Conservation (phyloP, 2,888 invertebrate genomes). For the Spisula solida region DNA sequence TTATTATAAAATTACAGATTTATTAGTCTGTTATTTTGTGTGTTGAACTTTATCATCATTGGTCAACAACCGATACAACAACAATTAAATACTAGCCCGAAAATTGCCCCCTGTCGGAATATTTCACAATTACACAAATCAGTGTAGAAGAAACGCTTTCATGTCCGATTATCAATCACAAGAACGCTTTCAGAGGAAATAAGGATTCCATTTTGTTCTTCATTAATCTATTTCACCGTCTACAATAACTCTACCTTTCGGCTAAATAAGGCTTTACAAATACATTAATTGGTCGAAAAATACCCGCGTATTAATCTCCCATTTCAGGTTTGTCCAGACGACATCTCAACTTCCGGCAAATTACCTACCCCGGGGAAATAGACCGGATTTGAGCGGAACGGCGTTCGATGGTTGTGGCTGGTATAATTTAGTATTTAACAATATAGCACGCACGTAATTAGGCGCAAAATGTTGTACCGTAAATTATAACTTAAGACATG, state of each 20-base stretch:
- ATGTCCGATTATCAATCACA: slow-evolving; percentile 52
- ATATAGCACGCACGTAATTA: neutral
- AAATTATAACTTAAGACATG: no score
- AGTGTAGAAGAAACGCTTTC: slow-evolving; percentile 32
- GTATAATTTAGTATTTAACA: slow-evolving; percentile 16
- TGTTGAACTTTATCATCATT: slow-evolving; percentile 12
- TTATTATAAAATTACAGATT: slow-evolving; percentile 12
- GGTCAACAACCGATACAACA: neutral
- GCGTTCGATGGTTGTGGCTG: slow-evolving; percentile 6
- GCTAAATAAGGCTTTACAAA: slow-evolving; percentile 40
- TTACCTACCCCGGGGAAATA: slow-evolving; percentile 52
- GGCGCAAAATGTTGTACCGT: neutral
- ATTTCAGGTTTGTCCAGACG: slow-evolving; percentile 59
- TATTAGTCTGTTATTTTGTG: neutral
- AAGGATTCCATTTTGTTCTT: slow-evolving; percentile 53
- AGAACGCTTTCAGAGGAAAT: slow-evolving; percentile 44
- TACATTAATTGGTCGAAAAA: slow-evolving; percentile 61
- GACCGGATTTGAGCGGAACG: neutral
- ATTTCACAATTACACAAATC: slow-evolving; percentile 57
- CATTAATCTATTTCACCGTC: slow-evolving; percentile 46
- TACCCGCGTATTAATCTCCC: slow-evolving; percentile 62
- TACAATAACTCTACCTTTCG: slow-evolving; percentile 44
- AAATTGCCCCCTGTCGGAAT: slow-evolving; percentile 53
- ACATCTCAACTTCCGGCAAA: slow-evolving; percentile 64
- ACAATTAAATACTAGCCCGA: slow-evolving; percentile 30